A percentile compares a stretch with the other conserved stretches of the same genome.
These are phyloP conservation scores for Drosophila subquinaria DNA, from an alignment of 2,888 invertebrate species.

Conservation along the genomic window DNA sequence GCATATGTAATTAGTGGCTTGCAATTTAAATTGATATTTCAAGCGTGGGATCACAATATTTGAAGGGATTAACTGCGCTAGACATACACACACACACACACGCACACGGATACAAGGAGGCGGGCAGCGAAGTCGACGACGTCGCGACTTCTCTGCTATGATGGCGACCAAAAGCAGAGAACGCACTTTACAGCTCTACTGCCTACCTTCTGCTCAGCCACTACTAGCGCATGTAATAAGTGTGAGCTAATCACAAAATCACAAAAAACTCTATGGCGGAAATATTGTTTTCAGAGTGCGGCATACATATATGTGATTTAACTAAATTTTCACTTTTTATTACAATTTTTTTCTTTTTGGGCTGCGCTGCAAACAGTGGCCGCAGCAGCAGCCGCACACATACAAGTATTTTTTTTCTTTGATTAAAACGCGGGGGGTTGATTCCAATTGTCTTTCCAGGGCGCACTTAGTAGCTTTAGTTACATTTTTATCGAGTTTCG, in stretches of 20 bases:
- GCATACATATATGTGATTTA: slow-evolving; percentile 17
- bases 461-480: slow-evolving; percentile 39
- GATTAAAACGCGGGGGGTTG: slow-evolving; percentile 77
- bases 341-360: slow-evolving; percentile 36
- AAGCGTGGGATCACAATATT: slow-evolving; percentile 63
- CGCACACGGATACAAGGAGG: slow-evolving; percentile 33
- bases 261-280: slow-evolving; percentile 18
- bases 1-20: slow-evolving; percentile 44
- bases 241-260: slow-evolving; percentile 33
- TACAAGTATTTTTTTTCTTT: slow-evolving; percentile 62
- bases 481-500: slow-evolving; percentile 22
- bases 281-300: slow-evolving; percentile 11
- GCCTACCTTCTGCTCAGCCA: slow-evolving; percentile 13
- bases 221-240: slow-evolving; percentile 30
- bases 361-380: slow-evolving; percentile 62
- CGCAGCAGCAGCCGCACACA: slow-evolving; percentile 59
- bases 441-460: slow-evolving; percentile 58
- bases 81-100: slow-evolving; percentile 43
- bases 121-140: slow-evolving; percentile 38
- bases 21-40: slow-evolving; percentile 45
- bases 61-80: slow-evolving; percentile 58
- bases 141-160: slow-evolving; percentile 61
- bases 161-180: slow-evolving; percentile 77
- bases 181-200: slow-evolving; percentile 74
- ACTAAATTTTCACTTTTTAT: slow-evolving; percentile 64